phyloP scores from a whole-genome alignment of 2,888 invertebrate genomes.

The Mythimna impura region DNA sequence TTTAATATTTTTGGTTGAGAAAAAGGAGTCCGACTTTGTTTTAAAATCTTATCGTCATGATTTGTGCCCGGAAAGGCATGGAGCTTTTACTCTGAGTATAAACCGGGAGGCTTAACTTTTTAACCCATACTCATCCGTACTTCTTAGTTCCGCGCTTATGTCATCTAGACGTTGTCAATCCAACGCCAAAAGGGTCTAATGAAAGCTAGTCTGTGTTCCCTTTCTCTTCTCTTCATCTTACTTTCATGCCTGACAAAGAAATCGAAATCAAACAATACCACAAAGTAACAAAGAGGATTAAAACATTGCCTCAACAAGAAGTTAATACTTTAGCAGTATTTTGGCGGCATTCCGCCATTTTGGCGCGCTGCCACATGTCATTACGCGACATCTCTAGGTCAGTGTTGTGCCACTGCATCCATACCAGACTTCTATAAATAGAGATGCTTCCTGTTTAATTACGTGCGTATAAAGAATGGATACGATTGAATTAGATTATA shows the following conservation, averaged over 20 bases:
- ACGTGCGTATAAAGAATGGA: not conserved
- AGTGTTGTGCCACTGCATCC: conserved; percentile 55
- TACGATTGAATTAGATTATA: not conserved
- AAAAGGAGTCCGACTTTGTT: no score
- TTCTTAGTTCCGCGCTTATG: not conserved
- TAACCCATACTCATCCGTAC: not conserved
- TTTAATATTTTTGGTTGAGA: no score
- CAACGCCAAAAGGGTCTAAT: not conserved
- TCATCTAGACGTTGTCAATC: not conserved
- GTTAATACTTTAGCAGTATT: conserved; percentile 14
- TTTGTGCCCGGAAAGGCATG: no score
- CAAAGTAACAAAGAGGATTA: conserved; percentile 21
- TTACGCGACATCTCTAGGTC: conserved; percentile 60
- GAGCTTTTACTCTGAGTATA: no score
- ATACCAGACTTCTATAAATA: conserved; percentile 31
- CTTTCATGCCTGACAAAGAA: not conserved
- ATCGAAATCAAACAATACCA: not conserved
- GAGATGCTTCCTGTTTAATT: conserved; percentile 33
- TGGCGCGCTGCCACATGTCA: conserved; percentile 55
- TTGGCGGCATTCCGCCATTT: conserved; percentile 45
- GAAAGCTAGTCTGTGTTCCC: no score
- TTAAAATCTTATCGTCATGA: no score
- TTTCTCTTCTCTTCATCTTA: no score
- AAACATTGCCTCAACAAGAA: not conserved
- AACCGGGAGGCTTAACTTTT: no score